These are phyloP conservation scores for Gallirallus australis DNA, from an alignment of 2,797 vertebrate genomes.

Conservation along the genomic window DNA sequence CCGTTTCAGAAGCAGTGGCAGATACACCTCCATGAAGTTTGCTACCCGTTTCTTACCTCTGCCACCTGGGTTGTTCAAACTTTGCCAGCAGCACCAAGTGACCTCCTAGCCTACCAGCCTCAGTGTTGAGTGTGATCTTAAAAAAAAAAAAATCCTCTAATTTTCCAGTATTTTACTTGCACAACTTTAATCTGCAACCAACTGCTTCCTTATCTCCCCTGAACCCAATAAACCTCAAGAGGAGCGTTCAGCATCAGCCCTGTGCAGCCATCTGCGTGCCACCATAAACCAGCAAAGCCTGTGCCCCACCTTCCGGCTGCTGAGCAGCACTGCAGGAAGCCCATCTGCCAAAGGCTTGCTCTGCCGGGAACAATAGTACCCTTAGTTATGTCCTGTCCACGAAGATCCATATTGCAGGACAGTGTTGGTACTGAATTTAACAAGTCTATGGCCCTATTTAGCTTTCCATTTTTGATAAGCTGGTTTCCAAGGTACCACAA, in stretches of 20 bases:
- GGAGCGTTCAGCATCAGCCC: accelerated
- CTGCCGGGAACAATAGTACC: accelerated
- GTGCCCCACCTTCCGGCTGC: constrained; percentile 63
- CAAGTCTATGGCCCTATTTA: neutral
- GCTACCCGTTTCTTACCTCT: neutral
- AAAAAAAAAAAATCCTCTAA: neutral
- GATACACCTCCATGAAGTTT: neutral
- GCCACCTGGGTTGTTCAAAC: neutral
- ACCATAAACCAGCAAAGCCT: neutral
- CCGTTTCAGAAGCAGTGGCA: neutral
- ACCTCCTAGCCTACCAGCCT: neutral
- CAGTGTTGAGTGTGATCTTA: neutral
- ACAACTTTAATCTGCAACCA: neutral
- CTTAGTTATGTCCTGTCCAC: accelerated
- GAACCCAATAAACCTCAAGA: accelerated
- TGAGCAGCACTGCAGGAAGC: neutral
- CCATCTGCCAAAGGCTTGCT: accelerated
- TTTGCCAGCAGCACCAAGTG: neutral
- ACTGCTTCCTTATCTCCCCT: neutral
- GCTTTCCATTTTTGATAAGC: neutral
- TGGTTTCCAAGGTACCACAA: neutral
- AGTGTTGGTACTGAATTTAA: neutral
- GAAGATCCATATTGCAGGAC: neutral
- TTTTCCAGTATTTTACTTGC: neutral
- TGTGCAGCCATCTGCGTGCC: accelerated